A percentile compares a stretch with the other conserved stretches of the same genome.
phyloP scores from a whole-genome alignment of 2,797 vertebrate species.

The Eleutherodactylus coqui region DNA sequence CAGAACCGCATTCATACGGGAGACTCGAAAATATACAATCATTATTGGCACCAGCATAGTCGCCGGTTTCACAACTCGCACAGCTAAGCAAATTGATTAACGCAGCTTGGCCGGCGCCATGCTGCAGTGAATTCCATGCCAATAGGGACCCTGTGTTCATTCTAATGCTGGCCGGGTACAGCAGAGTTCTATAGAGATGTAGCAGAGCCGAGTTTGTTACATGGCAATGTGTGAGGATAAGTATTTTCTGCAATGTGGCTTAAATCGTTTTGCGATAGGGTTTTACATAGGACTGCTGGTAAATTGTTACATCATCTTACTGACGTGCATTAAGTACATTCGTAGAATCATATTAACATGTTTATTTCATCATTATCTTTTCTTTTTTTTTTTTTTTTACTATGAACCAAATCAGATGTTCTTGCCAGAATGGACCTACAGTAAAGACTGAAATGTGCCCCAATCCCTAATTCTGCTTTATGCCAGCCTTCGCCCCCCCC shows the following conservation, averaged over 20 bases:
- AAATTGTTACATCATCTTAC: not conserved
- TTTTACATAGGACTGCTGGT: not conserved
- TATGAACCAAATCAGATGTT: no score
- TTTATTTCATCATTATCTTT: no score
- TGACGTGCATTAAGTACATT: no score
- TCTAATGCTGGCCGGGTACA: not conserved
- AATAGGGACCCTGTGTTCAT: not conserved
- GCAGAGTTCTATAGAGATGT: not conserved
- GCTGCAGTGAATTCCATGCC: constrained; percentile 6
- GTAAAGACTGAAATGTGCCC: not conserved
- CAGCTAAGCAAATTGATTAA: constrained; percentile 3
- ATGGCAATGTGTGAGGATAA: not conserved
- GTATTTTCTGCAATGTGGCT: not conserved
- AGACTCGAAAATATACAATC: not conserved
- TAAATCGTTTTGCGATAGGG: not conserved
- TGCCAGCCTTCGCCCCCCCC: not conserved
- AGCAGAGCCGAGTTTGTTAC: constrained; percentile 1
- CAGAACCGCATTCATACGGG: constrained; percentile 23
- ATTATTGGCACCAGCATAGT: not conserved
- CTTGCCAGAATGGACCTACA: no score
- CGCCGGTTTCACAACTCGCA: not conserved
- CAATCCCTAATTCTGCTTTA: no score
- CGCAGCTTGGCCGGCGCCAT: not conserved
- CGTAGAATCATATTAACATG: no score
- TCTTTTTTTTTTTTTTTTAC: no score